Conservation (phyloP, 2,113 vertebrate species). For the Scomber japonicus region DNA sequence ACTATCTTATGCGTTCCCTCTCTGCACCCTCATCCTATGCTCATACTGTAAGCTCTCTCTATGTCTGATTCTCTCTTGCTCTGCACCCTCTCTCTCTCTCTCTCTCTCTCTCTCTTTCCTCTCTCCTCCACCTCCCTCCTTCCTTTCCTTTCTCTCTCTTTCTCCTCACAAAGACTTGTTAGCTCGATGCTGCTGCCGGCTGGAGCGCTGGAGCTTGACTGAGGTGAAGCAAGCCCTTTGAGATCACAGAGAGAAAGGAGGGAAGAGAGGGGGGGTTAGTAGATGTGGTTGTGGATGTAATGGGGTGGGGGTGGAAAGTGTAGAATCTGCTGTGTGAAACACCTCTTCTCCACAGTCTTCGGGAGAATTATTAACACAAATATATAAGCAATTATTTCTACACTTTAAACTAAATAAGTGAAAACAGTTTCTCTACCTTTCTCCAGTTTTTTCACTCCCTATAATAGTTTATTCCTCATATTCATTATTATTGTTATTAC, state of each 20-base stretch:
- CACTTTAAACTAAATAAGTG: not conserved
- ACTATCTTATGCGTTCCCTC: constrained; percentile 41
- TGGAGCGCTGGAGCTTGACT: constrained; percentile 89
- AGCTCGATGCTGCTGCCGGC: constrained; percentile 89
- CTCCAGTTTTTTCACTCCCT: not conserved
- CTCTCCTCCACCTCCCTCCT: not conserved
- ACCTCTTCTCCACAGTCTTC: constrained; percentile 13
- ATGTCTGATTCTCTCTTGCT: constrained; percentile 53
- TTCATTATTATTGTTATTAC: not conserved
- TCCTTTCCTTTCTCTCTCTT: constrained; percentile 32
- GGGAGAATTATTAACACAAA: not conserved
- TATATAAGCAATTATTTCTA: not conserved
- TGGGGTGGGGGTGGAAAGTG: constrained; percentile 51
- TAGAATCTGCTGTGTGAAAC: constrained; percentile 35
- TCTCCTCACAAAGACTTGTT: constrained; percentile 93
- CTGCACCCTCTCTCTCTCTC: constrained; percentile 10
- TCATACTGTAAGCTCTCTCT: constrained; percentile 56
- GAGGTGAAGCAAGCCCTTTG: constrained; percentile 86
- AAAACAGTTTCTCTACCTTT: not conserved
- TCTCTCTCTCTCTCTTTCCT: too few species aligned
- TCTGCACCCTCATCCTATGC: constrained; percentile 53
- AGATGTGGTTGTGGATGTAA: constrained; percentile 19
- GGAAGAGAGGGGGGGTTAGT: not conserved
- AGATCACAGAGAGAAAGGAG: constrained; percentile 84
- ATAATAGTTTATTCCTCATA: not conserved